A percentile compares a stretch with the other conserved stretches of the same genome.
Conservation (phyloP, 2,113 vertebrate genomes). For the Nipponia nippon region DNA sequence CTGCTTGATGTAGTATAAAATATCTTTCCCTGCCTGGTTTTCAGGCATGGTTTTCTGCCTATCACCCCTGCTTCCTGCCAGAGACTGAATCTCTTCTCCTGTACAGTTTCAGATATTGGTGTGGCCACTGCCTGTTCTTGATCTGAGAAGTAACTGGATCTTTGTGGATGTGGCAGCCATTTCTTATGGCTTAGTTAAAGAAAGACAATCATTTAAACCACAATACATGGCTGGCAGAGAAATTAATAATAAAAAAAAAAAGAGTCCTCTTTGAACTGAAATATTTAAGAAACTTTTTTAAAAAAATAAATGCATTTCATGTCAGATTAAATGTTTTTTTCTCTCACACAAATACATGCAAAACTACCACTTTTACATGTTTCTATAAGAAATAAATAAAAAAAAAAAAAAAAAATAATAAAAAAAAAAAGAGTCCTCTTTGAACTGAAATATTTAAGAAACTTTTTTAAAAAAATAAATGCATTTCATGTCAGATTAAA, state of each 20-base stretch:
- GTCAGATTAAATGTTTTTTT: neutral
- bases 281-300: neutral
- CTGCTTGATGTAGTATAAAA: neutral
- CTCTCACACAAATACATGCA: neutral
- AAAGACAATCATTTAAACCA: neutral
- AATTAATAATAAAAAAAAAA: neutral
- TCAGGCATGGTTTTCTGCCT: neutral
- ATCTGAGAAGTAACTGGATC: neutral
- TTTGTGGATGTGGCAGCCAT: neutral
- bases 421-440: neutral
- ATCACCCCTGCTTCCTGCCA: neutral
- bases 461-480: neutral
- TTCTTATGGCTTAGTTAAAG: neutral
- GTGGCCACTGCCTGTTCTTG: neutral
- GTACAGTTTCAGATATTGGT: neutral
- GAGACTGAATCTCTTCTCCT: neutral
- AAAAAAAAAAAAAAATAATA: no score
- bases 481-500: neutral
- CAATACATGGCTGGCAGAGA: neutral
- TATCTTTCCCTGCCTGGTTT: neutral
- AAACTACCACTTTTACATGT: neutral
- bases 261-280: neutral
- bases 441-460: neutral
- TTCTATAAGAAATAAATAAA: accelerated
- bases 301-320: neutral